Conservation (phyloP, 2,797 vertebrate species). For the Rachycentron canadum region DNA sequence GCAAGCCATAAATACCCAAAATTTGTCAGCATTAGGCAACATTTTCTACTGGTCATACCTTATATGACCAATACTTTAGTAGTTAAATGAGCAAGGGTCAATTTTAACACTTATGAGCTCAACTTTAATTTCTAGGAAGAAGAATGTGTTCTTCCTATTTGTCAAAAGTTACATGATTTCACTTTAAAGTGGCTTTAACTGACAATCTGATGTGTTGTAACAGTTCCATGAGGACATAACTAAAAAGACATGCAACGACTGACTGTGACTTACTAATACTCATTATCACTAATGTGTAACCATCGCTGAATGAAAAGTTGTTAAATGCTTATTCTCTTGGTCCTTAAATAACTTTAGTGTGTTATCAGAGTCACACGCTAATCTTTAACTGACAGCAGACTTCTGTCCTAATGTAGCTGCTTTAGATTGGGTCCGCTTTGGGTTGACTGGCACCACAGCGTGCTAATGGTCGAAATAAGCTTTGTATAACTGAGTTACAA, state of each 20-base stretch:
- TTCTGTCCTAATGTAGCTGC: no score
- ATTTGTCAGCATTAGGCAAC: no score
- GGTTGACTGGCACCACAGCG: no score
- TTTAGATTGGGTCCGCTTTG: no score
- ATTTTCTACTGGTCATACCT: no score
- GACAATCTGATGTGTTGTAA: neutral
- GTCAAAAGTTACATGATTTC: neutral
- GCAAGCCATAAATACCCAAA: no score
- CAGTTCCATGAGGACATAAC: neutral
- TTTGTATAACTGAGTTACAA: neutral
- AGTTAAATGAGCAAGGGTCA: neutral
- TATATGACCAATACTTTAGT: neutral
- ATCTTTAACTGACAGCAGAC: neutral
- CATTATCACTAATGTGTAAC: neutral
- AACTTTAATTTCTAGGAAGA: neutral
- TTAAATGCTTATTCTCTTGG: neutral
- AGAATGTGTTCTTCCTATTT: no score
- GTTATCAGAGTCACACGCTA: neutral
- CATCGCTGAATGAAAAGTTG: neutral
- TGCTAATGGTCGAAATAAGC: no score
- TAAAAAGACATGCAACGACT: neutral
- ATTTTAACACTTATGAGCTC: neutral
- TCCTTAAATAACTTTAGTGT: no score
- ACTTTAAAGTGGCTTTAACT: neutral
- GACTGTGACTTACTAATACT: neutral